phyloP scores from a whole-genome alignment of 1,140 invertebrate genomes.

The Drosophila tani region DNA sequence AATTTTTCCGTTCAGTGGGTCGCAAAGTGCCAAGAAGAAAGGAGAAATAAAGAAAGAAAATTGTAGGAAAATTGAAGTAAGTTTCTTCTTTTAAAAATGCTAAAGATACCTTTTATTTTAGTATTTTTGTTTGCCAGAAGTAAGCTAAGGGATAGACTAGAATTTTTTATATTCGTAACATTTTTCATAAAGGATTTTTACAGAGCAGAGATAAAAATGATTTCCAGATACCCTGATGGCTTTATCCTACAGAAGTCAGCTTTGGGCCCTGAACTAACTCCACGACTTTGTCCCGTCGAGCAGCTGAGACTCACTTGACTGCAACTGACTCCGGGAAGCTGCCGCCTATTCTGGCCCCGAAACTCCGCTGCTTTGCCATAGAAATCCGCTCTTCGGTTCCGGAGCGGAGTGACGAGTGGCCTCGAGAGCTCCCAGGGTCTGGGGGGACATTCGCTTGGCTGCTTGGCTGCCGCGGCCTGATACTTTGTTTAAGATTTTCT shows the following conservation, averaged over 20 bases:
- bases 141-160: too few species aligned
- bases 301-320: constrained; percentile 59
- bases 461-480: constrained; percentile 71
- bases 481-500: constrained; percentile 77
- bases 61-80: neutral
- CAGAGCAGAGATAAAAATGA: constrained; percentile 1
- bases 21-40: constrained; percentile 48
- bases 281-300: constrained; percentile 39
- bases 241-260: constrained; percentile 30
- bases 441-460: constrained; percentile 52
- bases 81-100: neutral
- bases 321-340: constrained; percentile 36
- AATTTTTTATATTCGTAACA: neutral
- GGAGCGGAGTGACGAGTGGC: constrained; percentile 44
- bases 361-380: constrained; percentile 32
- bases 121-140: neutral
- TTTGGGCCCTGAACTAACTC: constrained; percentile 66
- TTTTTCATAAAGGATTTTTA: too few species aligned
- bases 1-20: constrained; percentile 84
- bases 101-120: neutral
- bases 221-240: constrained; percentile 7
- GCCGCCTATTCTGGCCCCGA: constrained; percentile 45
- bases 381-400: constrained; percentile 25
- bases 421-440: constrained; percentile 49
- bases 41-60: neutral